phyloP scores from a whole-genome alignment of 2,113 vertebrate species.

The Heteronetta atricapilla region DNA sequence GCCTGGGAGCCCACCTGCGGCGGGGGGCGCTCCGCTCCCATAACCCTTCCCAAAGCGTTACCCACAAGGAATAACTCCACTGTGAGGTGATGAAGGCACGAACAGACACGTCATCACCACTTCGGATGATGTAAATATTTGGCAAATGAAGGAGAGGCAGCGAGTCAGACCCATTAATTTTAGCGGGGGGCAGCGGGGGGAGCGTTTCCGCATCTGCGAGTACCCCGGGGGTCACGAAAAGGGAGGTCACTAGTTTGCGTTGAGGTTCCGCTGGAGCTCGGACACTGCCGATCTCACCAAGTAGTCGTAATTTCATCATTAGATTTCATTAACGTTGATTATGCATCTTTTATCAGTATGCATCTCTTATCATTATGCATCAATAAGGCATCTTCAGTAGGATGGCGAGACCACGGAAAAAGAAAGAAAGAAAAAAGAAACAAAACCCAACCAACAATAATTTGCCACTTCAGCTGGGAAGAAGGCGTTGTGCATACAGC shows the following conservation, averaged over 20 bases:
- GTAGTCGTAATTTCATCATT: not conserved
- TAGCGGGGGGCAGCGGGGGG: not conserved
- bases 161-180: not conserved
- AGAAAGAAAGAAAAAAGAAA: not conserved
- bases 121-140: constrained; percentile 1
- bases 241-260: not conserved
- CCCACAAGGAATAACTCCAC: not conserved
- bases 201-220: rapidly evolving
- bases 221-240: not conserved
- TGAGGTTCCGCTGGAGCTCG: not conserved
- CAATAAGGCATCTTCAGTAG: not conserved
- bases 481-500: not conserved
- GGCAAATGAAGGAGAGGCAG: not conserved
- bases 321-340: not conserved
- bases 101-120: not conserved
- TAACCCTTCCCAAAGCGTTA: not conserved
- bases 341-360: too few species aligned
- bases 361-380: too few species aligned
- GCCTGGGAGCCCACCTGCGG: not conserved
- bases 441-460: too few species aligned
- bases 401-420: not conserved
- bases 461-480: not conserved
- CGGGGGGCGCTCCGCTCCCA: rapidly evolving
- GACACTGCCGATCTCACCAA: not conserved
- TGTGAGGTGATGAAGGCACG: not conserved